Conservation (phyloP, 2,888 invertebrate genomes). For the Caradrina kadenii region DNA sequence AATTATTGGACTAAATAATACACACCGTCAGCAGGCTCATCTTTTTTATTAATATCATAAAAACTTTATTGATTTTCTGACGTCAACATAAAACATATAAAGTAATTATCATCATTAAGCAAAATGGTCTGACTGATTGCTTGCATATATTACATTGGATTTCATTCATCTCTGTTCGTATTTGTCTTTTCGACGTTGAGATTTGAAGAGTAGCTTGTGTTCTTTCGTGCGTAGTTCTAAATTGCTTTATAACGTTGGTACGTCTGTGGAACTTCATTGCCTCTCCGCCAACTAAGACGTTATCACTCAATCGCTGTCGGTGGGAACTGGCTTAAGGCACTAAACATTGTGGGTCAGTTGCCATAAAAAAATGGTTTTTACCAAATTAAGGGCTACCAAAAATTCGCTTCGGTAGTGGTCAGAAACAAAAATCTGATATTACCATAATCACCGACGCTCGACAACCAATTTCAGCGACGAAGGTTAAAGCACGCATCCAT, state of each 20-base stretch:
- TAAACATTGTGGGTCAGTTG: slow-evolving; percentile 43
- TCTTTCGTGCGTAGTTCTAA: slow-evolving; percentile 5
- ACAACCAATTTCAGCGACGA: slow-evolving; percentile 38
- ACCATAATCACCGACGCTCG: slow-evolving; percentile 61
- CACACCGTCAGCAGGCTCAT: background rate
- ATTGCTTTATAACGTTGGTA: slow-evolving; percentile 1
- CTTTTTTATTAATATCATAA: background rate
- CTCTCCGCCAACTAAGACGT: slow-evolving; percentile 39
- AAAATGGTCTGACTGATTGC: slow-evolving; percentile 24
- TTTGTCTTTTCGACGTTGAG: background rate
- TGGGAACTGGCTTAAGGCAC: slow-evolving; percentile 59
- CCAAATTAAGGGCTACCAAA: slow-evolving; percentile 60
- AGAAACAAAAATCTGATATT: slow-evolving; percentile 68
- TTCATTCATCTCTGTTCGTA: slow-evolving; percentile 3
- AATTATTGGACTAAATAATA: background rate
- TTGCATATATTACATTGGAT: slow-evolving; percentile 18
- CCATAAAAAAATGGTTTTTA: slow-evolving; percentile 52
- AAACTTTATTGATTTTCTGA: slow-evolving; percentile 5
- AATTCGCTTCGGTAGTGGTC: slow-evolving; percentile 65
- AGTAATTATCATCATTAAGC: slow-evolving; percentile 37
- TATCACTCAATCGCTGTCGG: slow-evolving; percentile 41
- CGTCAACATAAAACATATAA: slow-evolving; percentile 17
- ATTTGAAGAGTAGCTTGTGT: background rate
- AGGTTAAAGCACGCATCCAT: slow-evolving; percentile 42
- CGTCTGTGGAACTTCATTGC: slow-evolving; percentile 30